Conservation (phyloP, 2,113 vertebrate genomes). For the Motacilla tschutschensis region DNA sequence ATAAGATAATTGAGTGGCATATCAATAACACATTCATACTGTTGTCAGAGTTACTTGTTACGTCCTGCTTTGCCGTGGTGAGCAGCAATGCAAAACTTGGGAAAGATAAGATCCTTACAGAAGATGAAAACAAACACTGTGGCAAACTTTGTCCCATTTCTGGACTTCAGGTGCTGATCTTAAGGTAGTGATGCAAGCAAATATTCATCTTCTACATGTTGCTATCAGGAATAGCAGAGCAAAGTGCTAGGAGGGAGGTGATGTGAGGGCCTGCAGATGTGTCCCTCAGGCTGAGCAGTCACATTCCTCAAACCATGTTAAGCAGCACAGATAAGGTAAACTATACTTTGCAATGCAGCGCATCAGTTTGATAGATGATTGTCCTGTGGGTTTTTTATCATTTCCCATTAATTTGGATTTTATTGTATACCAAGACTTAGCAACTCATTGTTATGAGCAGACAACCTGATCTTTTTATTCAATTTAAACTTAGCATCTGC, state of each 20-base stretch:
- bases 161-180: slow-evolving; percentile 40
- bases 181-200: neutral
- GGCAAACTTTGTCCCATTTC: slow-evolving; percentile 60
- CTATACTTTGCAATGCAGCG: neutral
- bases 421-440: neutral
- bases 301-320: neutral
- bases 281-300: neutral
- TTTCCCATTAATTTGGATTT: slow-evolving; percentile 36
- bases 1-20: slow-evolving; percentile 48
- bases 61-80: neutral
- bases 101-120: slow-evolving; percentile 52
- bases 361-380: neutral
- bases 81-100: slow-evolving; percentile 37
- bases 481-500: neutral
- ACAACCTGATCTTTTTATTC: slow-evolving; percentile 16
- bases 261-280: neutral
- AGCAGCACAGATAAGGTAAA: slow-evolving; percentile 5
- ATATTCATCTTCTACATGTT: neutral
- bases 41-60: slow-evolving; percentile 24
- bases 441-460: slow-evolving; percentile 1
- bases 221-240: neutral
- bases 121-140: slow-evolving; percentile 61
- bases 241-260: neutral
- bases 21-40: slow-evolving; percentile 32
- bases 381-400: neutral